Evolutionary conservation across 1,140 invertebrate genomes (phyloP), one percentile per base, ranked within the genome.

Genomic region (Halesus radiatus): DNA sequence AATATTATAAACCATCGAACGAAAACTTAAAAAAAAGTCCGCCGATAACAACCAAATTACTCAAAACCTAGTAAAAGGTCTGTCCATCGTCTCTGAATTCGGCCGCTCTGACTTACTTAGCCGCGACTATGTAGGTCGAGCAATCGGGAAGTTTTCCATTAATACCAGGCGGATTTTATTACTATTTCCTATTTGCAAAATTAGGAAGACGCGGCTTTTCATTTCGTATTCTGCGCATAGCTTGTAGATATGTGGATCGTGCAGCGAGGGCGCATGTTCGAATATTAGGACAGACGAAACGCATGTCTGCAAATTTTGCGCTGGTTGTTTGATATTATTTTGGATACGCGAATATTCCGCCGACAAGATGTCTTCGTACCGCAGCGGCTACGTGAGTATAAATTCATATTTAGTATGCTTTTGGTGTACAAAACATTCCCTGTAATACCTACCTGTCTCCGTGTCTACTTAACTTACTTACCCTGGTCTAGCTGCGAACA

Each of bases 301-400:
- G 16, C 66, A 45, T 45, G 37, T 18, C 15, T 70, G 66, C 66
- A n/a, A n/a, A 18, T 70, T 45, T 45, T 45, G 29, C 66, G n/a
- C 10, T n/a, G 66, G 16, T 70, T 70, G 29, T 70, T 45, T 70
- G 29, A 52, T 73, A 73, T 56, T 54, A 74, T 74, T 74, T 74
- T 74, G 50, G 22, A 74, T 3, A 26, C 50, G 50, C 26, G 8
- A 74, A 74, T 74, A 70, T 52, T 20, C 66, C 7, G 53, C 18
- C n/a, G 45, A 37, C 37, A 52, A 72, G 68, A 72, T 72, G 68
- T 72, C 68, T 15, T 74, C 70, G 18, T 74, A 74, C 22, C 70
- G 70, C 50, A 74, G 70, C 15, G 23, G 10, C 26, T 74, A 74
- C 70, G 70, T 74, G 52, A 74, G 70, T 74, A 74, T 26, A 13